phyloP scores from a whole-genome alignment of 2,797 vertebrate species.

The Tragelaphus oryx region DNA sequence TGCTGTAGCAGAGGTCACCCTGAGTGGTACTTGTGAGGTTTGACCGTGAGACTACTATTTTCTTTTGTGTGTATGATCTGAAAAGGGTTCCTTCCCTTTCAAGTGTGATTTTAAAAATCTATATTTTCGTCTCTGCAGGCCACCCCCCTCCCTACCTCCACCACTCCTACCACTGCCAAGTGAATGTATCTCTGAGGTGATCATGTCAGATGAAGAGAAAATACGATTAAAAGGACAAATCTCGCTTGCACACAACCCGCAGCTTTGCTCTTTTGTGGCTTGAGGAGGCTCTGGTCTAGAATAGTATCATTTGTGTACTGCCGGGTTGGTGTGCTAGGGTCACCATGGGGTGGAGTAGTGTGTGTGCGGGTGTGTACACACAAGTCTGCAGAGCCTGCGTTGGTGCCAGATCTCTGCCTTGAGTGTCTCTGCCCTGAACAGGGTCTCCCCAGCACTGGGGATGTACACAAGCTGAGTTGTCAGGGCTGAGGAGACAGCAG shows the following conservation, averaged over 20 bases:
- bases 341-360: neutral
- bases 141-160: neutral
- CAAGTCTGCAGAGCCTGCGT: neutral
- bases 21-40: neutral
- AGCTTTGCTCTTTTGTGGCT: neutral
- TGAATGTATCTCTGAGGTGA: neutral
- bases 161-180: fast-evolving
- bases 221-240: neutral
- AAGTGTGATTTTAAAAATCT: neutral
- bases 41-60: neutral
- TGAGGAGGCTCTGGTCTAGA: neutral
- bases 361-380: too few species aligned
- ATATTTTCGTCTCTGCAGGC: neutral
- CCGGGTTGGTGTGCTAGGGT: neutral
- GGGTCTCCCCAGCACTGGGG: neutral
- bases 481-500: neutral
- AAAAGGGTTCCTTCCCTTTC: conserved; percentile 11
- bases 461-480: neutral
- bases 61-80: neutral
- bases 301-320: neutral
- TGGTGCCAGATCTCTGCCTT: neutral
- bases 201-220: neutral
- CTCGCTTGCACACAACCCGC: neutral
- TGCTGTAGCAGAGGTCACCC: neutral
- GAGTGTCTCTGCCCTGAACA: neutral